phyloP scores from a whole-genome alignment of 1,140 invertebrate species.

The Procambarus virginalis region DNA sequence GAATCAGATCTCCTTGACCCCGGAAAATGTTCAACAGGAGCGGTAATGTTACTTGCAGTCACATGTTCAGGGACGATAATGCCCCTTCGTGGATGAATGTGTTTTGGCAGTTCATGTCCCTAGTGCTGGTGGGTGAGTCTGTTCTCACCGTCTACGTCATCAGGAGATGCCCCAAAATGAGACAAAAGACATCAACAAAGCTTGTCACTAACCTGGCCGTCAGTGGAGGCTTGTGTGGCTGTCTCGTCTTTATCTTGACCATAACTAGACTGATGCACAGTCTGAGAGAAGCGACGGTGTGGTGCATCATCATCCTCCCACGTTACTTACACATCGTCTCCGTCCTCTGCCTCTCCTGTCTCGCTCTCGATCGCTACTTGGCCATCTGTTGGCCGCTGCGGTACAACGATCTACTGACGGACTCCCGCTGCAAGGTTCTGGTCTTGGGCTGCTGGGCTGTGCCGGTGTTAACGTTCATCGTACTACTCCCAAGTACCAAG shows the following conservation, averaged over 20 bases:
- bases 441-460: neutral
- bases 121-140: slow-evolving; percentile 1
- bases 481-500: neutral
- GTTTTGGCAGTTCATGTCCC: neutral
- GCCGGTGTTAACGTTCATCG: neutral
- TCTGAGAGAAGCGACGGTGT: too few relatives aligned
- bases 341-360: slow-evolving; percentile 11
- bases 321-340: slow-evolving; percentile 15
- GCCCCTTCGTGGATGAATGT: neutral
- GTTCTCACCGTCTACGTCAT: slow-evolving; percentile 16
- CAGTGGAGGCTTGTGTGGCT: neutral
- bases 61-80: neutral
- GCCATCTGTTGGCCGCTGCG: slow-evolving; percentile 43
- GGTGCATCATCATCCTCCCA: neutral
- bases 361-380: slow-evolving; percentile 29
- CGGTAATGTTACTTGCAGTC: too few relatives aligned
- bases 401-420: slow-evolving; percentile 22
- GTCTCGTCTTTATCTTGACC: neutral
- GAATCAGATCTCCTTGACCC: too few relatives aligned
- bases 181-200: slow-evolving; percentile 10
- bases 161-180: neutral
- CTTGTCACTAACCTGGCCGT: slow-evolving; percentile 29
- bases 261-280: neutral
- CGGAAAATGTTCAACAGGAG: too few relatives aligned
- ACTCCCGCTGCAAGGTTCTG: neutral